Percentiles rank a stretch among this genome's conserved stretches.
Conservation (phyloP, 1,140 invertebrate species). For the Steinernema khuongi region DNA sequence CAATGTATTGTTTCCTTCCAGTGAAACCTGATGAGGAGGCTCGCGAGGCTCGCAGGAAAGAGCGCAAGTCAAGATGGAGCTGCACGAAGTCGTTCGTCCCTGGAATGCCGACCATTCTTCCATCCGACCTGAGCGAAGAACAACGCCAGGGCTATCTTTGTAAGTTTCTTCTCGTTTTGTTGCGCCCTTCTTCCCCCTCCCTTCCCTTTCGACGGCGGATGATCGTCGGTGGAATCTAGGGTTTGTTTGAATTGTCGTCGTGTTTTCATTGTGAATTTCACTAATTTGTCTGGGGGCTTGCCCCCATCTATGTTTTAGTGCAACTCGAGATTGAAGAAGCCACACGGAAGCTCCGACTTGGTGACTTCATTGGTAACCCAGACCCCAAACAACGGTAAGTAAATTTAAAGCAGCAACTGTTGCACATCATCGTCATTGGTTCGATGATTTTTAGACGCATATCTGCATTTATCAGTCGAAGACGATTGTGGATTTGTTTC, state of each 20-base stretch:
- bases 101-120: constrained; percentile 58
- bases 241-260: constrained; percentile 16
- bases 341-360: constrained; percentile 51
- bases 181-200: not conserved
- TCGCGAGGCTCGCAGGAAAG: not conserved
- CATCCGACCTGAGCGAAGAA: constrained; percentile 51
- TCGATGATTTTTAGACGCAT: constrained; percentile 22
- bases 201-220: not conserved
- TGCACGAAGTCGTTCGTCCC: constrained; percentile 55
- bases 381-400: constrained; percentile 34
- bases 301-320: constrained; percentile 45
- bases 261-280: constrained; percentile 20
- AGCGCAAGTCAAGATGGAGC: constrained; percentile 52
- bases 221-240: not conserved
- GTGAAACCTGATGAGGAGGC: constrained; percentile 9
- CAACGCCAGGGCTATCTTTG: constrained; percentile 52
- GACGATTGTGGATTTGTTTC: not conserved
- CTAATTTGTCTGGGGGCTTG: constrained; percentile 22
- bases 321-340: constrained; percentile 58
- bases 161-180: constrained; percentile 40
- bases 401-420: constrained; percentile 28
- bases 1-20: not conserved
- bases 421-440: constrained; percentile 18
- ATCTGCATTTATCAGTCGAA: constrained; percentile 8
- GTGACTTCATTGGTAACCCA: constrained; percentile 42